Conservation (phyloP, 2,113 vertebrate species). For the Gasterosteus aculeatus region DNA sequence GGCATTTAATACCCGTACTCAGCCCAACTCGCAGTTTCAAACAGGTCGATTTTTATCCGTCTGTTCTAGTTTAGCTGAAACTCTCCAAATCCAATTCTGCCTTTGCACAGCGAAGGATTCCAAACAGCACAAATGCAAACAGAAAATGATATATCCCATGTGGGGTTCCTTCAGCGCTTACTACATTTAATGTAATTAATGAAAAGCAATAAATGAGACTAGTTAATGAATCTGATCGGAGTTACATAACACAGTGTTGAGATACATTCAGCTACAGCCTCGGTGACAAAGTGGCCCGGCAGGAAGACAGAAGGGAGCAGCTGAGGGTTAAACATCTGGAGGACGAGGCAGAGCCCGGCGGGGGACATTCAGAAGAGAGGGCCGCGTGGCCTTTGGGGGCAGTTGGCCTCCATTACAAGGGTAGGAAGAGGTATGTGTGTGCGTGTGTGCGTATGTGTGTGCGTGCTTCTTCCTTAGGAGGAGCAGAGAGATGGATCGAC, state of each 20-base stretch:
- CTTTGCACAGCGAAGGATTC: slow-evolving; percentile 10
- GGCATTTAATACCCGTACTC: neutral
- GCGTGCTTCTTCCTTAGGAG: slow-evolving; percentile 24
- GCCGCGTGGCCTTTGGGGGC: slow-evolving; percentile 30
- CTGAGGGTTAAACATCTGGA: slow-evolving; percentile 22
- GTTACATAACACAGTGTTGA: slow-evolving; percentile 7
- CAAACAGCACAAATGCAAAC: slow-evolving; percentile 1
- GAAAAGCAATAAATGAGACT: no score
- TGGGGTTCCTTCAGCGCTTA: neutral
- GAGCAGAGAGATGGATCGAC: slow-evolving; percentile 39
- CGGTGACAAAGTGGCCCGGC: slow-evolving; percentile 8
- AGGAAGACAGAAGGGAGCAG: neutral
- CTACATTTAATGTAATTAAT: neutral
- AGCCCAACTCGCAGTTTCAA: neutral
- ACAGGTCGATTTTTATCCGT: slow-evolving; percentile 21
- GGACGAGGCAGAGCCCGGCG: neutral
- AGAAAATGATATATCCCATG: neutral
- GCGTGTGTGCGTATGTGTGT: neutral
- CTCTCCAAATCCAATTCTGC: slow-evolving; percentile 25
- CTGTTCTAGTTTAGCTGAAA: slow-evolving; percentile 30
- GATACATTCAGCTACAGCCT: slow-evolving; percentile 12
- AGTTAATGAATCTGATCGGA: slow-evolving; percentile 1
- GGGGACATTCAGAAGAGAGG: slow-evolving; percentile 35
- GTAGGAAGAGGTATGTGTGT: neutral
- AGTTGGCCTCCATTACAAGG: slow-evolving; percentile 49